phyloP scores from a whole-genome alignment of 2,113 vertebrate species.

The Antidorcas marsupialis region DNA sequence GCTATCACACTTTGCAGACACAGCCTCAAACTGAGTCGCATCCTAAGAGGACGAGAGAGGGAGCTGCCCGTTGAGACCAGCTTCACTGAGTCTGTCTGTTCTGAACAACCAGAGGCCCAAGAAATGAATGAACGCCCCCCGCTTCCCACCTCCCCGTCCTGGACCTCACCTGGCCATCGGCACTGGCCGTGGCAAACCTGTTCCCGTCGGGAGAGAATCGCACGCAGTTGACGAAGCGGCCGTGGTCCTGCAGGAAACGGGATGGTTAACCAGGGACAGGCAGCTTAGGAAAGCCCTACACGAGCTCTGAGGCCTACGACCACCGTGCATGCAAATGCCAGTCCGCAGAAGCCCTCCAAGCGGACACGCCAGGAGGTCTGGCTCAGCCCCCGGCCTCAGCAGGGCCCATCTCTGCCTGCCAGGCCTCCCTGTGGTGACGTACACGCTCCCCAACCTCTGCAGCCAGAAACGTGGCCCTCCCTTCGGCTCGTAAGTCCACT shows the following conservation, averaged over 20 bases:
- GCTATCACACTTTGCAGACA: background rate
- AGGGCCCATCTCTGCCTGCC: background rate
- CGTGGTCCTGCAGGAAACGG: conserved; percentile 84
- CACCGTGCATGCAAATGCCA: fast-evolving
- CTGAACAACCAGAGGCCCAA: too few species aligned
- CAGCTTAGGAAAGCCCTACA: too few species aligned
- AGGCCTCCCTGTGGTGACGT: fast-evolving
- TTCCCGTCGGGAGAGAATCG: conserved; percentile 93
- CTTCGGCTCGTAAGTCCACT: background rate
- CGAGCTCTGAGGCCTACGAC: fast-evolving
- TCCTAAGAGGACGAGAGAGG: background rate
- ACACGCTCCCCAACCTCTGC: background rate
- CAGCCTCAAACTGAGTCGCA: fast-evolving
- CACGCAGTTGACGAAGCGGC: conserved; percentile 94
- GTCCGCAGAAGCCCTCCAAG: too few species aligned
- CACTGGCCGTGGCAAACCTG: conserved; percentile 88
- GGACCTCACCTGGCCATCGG: conserved; percentile 90
- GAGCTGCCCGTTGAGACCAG: fast-evolving
- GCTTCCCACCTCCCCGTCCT: fast-evolving
- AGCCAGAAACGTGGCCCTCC: background rate
- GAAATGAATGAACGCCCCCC: background rate
- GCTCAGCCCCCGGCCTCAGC: background rate
- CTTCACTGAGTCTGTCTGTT: background rate
- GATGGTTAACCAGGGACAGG: background rate
- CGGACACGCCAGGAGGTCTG: background rate